Percentiles rank a stretch among this genome's conserved stretches.
Conservation (phyloP, 2,888 invertebrate species). For the Choristoneura rosaceana region DNA sequence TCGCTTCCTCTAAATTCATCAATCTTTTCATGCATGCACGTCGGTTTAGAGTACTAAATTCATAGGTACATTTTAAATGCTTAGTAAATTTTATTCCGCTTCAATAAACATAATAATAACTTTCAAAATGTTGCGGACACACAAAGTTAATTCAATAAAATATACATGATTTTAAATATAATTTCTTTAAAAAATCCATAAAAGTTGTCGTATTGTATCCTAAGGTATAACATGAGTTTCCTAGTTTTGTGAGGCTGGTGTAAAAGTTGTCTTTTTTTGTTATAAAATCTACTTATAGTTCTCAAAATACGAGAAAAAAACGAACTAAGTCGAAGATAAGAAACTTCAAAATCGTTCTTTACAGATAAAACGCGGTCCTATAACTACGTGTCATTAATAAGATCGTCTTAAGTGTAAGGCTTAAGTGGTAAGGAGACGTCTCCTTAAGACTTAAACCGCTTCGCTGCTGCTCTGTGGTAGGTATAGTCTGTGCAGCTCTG, state of each 20-base stretch:
- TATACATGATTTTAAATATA: background rate
- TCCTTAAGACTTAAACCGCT: background rate
- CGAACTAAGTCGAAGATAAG: background rate
- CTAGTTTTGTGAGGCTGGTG: background rate
- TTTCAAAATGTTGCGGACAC: background rate
- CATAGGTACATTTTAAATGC: background rate
- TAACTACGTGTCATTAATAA: conserved; percentile 4
- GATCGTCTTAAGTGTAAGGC: background rate
- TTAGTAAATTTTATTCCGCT: background rate
- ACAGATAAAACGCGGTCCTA: background rate
- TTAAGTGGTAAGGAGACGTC: background rate
- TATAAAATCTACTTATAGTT: background rate
- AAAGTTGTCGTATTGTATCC: background rate
- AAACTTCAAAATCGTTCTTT: background rate
- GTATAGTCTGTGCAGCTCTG: too few species aligned
- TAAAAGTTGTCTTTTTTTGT: background rate
- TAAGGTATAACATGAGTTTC: conserved; percentile 2
- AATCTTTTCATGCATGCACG: too few species aligned
- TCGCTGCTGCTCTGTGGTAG: background rate
- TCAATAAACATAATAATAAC: background rate
- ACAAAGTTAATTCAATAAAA: background rate
- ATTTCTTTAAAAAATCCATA: background rate
- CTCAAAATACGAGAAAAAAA: background rate
- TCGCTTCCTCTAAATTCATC: too few species aligned
- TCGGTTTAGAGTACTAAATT: too few species aligned